Conservation (phyloP, 2,888 invertebrate species). For the Aphodius granarius region DNA sequence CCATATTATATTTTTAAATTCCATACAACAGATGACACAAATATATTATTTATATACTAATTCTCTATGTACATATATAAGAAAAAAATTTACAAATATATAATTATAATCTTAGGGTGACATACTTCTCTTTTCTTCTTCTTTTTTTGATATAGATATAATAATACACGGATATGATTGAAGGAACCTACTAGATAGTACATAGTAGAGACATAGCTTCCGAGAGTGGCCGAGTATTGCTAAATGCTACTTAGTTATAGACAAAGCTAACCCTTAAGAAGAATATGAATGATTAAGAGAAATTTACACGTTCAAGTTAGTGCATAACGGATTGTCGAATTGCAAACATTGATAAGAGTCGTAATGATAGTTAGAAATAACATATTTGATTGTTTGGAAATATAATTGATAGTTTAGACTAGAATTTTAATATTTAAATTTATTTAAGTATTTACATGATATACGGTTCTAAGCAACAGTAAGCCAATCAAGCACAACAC, state of each 20-base stretch:
- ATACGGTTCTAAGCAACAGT: neutral
- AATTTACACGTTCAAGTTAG: slow-evolving; percentile 23
- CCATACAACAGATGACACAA: slow-evolving; percentile 35
- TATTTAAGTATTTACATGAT: slow-evolving; percentile 10
- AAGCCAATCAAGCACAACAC: neutral
- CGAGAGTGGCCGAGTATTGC: neutral
- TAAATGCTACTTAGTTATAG: neutral
- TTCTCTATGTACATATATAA: slow-evolving; percentile 46
- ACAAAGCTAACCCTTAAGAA: neutral
- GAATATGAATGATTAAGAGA: neutral
- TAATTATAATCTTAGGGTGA: slow-evolving; percentile 6
- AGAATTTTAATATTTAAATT: neutral
- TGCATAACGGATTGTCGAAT: slow-evolving; percentile 49
- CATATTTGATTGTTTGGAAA: slow-evolving; percentile 5
- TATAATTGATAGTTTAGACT: neutral
- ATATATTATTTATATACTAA: slow-evolving; percentile 40
- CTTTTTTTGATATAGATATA: neutral
- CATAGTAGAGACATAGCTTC: neutral
- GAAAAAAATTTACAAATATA: slow-evolving; percentile 29
- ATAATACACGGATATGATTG: slow-evolving; percentile 25
- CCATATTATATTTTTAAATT: slow-evolving; percentile 1
- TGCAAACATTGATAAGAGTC: slow-evolving; percentile 37
- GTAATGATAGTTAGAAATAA: slow-evolving; percentile 1
- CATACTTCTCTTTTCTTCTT: slow-evolving; percentile 16
- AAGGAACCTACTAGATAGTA: slow-evolving; percentile 20